Base-by-base conservation (phyloP, 2,113 vertebrate genomes). In the Elephantulus edwardii region DNA sequence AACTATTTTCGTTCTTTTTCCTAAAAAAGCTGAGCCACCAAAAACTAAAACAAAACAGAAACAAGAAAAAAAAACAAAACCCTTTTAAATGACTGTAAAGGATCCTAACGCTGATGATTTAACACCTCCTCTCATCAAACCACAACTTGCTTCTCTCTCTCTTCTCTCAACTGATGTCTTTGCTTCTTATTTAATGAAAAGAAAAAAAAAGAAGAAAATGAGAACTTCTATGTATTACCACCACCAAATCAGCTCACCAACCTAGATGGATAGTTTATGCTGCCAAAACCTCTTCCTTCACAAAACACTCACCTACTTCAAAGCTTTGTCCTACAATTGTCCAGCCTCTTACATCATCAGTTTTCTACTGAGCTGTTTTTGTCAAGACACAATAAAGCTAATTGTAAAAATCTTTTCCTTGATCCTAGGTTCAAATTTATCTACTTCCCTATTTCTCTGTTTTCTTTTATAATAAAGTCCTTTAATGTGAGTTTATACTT, bases 71-170 rank as follows among this genome's bases (percentile, higher is more conserved):
- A 75, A 30, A 48, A 12, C 52, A 30, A 77, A 87, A 83, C 28
- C 38, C 54, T 78, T 82, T 84, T 74, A 94, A 92, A 91, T 88
- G 81, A 86, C 86, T 77, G 1, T 40, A 14, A 87, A 35, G 44
- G 26, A 79, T 68, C 48, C 74, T 77, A 30, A 64, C 86, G 86
- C 89, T 96, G 81, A 94, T 35, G 68, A 52, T 26, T 78, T 94
- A 90, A 92, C 93, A 94, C 81, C 87, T 94, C 83, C 9, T 48
- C 50, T 58, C n/a, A 26, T 77, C 86, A 92, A 93, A 94, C 77
- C 89, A 90, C 83, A 91, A n/a, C 19, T 62, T 66, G n/a, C 33
- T 52, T 64, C 38, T 40, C 26, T 75, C 40, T 1, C 30, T 56
- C 77, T 12, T 74, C 42, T 90, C 44, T 60, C 40, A 70, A 78